Percentiles rank a stretch among this genome's conserved stretches.
Evolutionary conservation across 1,140 invertebrate species (phyloP).

Genomic region (Littorina saxatilis): DNA sequence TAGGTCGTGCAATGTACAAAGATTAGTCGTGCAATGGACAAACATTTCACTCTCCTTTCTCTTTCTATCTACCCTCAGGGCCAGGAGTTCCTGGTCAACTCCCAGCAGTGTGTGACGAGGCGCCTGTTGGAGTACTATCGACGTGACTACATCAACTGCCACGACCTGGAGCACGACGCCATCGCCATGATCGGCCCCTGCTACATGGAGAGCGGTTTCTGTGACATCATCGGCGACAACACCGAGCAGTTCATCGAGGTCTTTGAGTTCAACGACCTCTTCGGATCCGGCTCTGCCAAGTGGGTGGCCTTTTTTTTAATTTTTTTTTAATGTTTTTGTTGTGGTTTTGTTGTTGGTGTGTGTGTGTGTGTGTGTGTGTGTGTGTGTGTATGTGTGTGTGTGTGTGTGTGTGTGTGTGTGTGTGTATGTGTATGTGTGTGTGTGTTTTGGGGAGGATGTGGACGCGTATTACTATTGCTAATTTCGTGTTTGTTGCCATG

Average conservation of each 20-base stretch:
- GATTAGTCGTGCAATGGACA: too few relatives aligned
- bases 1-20: too few relatives aligned
- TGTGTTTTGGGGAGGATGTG: too few relatives aligned
- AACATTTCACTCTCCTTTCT: too few relatives aligned
- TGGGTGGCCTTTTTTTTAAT: slow-evolving; percentile 25
- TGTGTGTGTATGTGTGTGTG: neutral
- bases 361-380: neutral
- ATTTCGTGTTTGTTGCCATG: too few relatives aligned
- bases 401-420: neutral
- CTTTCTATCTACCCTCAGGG: too few relatives aligned
- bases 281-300: slow-evolving; percentile 34
- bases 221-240: slow-evolving; percentile 38
- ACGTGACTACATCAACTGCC: slow-evolving; percentile 42
- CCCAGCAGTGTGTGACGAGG: slow-evolving; percentile 37
- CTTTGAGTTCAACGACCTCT: slow-evolving; percentile 36
- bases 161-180: slow-evolving; percentile 43
- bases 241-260: slow-evolving; percentile 31
- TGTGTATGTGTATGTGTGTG: too few relatives aligned
- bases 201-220: slow-evolving; percentile 40
- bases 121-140: slow-evolving; percentile 34
- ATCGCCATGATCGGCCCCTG: slow-evolving; percentile 34
- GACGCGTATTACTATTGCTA: too few relatives aligned
- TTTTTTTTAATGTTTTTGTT: neutral
- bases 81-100: slow-evolving; percentile 36
- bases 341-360: too few relatives aligned